phyloP scores from a whole-genome alignment of 2,888 invertebrate species.

The Malthinus seriepunctatus region DNA sequence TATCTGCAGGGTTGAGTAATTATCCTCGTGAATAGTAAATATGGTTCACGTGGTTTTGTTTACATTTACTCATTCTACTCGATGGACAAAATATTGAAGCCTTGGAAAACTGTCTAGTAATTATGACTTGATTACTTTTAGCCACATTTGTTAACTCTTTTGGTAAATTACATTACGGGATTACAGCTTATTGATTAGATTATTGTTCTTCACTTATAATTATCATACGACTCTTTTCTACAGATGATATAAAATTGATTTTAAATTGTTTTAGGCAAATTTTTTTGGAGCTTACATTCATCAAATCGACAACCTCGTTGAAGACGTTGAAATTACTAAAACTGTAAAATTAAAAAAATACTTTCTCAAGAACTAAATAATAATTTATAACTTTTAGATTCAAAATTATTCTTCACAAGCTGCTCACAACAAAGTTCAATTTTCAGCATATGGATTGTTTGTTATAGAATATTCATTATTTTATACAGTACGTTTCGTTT shows the following conservation, averaged over 20 bases:
- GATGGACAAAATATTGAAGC: too few species aligned
- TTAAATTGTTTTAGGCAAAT: background rate
- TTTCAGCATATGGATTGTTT: background rate
- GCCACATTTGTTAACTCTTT: too few species aligned
- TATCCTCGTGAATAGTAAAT: too few species aligned
- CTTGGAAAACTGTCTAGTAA: too few species aligned
- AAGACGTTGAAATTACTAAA: background rate
- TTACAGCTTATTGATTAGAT: too few species aligned
- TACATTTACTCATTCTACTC: too few species aligned
- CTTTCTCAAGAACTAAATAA: background rate
- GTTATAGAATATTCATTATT: background rate
- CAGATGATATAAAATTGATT: background rate
- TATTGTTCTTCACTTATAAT: too few species aligned
- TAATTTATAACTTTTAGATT: background rate
- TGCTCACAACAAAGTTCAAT: background rate
- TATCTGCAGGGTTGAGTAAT: too few species aligned
- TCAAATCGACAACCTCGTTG: background rate
- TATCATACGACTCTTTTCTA: too few species aligned
- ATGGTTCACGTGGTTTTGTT: too few species aligned
- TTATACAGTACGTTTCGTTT: constrained; percentile 5
- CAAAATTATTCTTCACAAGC: background rate
- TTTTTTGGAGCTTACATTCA: constrained; percentile 1
- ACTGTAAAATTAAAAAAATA: background rate
- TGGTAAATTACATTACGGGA: too few species aligned
- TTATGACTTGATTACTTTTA: too few species aligned